These are phyloP conservation scores for Seladonia tumulorum DNA, from an alignment of 2,888 invertebrate genomes.

Conservation along the genomic window DNA sequence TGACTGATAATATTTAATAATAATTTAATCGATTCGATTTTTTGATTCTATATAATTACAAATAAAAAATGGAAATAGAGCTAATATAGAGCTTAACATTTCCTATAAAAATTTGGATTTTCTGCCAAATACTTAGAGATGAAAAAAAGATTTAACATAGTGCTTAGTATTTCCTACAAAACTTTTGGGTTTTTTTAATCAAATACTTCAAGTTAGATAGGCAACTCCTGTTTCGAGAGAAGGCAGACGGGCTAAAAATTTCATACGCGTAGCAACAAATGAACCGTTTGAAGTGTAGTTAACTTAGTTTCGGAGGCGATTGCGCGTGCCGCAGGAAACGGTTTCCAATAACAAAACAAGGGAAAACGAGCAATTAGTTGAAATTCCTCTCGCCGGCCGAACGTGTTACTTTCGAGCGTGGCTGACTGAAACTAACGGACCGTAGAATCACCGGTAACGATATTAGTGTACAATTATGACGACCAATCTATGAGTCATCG, in stretches of 20 bases:
- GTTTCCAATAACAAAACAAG: neutral
- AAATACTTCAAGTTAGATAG: too few relatives aligned
- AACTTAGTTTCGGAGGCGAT: neutral
- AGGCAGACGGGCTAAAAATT: neutral
- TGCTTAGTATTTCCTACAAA: too few relatives aligned
- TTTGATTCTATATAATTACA: too few relatives aligned
- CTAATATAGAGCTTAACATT: neutral
- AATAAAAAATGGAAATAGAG: too few relatives aligned
- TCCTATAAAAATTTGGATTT: neutral
- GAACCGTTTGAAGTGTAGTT: neutral
- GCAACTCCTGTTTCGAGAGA: neutral
- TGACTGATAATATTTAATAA: too few relatives aligned
- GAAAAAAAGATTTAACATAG: too few relatives aligned
- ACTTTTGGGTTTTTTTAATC: too few relatives aligned
- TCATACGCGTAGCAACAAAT: neutral
- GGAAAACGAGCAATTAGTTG: neutral
- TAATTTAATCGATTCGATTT: too few relatives aligned
- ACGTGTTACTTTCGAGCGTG: constrained; percentile 38
- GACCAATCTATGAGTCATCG: constrained; percentile 65
- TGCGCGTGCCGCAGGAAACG: neutral
- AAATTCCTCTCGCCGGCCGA: constrained; percentile 8
- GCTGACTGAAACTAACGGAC: constrained; percentile 44
- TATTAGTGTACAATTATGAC: constrained; percentile 69
- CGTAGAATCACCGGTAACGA: constrained; percentile 62
- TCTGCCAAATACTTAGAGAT: neutral